Percentiles rank a stretch among this genome's conserved stretches.
These are phyloP conservation scores for Crioceris asparagi DNA, from an alignment of 2,888 invertebrate species.

Conservation along the genomic window DNA sequence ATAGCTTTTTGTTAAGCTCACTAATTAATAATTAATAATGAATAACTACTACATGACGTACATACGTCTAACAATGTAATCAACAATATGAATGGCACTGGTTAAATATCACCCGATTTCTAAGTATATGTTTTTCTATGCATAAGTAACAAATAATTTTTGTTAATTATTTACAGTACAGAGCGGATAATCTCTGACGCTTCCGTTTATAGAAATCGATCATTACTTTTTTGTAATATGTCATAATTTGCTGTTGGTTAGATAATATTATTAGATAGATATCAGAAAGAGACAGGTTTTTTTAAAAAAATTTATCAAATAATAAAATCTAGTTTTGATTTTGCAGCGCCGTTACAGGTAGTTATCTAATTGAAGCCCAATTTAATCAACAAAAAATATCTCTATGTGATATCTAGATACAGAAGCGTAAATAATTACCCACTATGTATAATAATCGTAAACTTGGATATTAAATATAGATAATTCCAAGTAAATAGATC, in stretches of 20 bases:
- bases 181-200: constrained; percentile 1
- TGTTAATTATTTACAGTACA: constrained; percentile 30
- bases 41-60: constrained; percentile 39
- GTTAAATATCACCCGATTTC: constrained; percentile 43
- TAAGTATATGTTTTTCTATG: constrained; percentile 38
- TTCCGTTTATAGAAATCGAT: neutral
- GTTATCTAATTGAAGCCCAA: no score
- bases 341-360: no score
- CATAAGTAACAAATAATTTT: constrained; percentile 37
- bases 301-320: no score
- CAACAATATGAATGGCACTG: constrained; percentile 42
- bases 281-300: no score
- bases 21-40: constrained; percentile 31
- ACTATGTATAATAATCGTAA: constrained; percentile 8
- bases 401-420: no score
- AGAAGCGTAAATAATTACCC: no score
- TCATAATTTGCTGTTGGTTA: no score
- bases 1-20: constrained; percentile 35
- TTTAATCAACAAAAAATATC: no score
- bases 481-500: constrained; percentile 23
- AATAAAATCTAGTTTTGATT: no score
- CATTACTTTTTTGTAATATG: constrained; percentile 1
- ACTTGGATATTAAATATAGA: constrained; percentile 17
- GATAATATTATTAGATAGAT: no score
- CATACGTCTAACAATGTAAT: constrained; percentile 39